Conservation (phyloP, 1,140 invertebrate species). For the Drosophila nebulosa region DNA sequence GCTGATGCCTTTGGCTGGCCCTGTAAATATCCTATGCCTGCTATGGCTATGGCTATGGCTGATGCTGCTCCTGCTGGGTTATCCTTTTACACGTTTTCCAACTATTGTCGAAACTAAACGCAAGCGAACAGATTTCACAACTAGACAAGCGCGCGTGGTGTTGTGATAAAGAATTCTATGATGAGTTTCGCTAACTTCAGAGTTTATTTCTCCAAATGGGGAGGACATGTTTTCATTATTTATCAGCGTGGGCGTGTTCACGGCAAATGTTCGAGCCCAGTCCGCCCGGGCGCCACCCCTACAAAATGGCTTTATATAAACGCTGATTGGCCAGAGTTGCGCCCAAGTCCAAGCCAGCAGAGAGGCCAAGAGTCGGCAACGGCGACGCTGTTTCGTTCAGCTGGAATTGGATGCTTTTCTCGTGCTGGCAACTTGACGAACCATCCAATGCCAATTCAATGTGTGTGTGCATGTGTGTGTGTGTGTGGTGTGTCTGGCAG, state of each 20-base stretch:
- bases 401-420: constrained; percentile 65
- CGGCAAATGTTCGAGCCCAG: neutral
- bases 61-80: neutral
- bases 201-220: constrained; percentile 79
- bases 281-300: constrained; percentile 26
- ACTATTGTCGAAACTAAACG: constrained; percentile 74
- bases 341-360: too few species aligned
- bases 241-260: constrained; percentile 69
- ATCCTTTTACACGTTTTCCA: constrained; percentile 46
- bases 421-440: constrained; percentile 67
- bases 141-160: constrained; percentile 79
- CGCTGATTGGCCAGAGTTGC: constrained; percentile 62
- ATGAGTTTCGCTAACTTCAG: constrained; percentile 81
- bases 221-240: constrained; percentile 81
- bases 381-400: constrained; percentile 63
- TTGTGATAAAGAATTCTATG: constrained; percentile 81
- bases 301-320: constrained; percentile 71
- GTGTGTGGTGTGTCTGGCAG: constrained; percentile 42
- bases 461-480: too few species aligned
- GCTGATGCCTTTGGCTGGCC: neutral
- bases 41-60: too few species aligned
- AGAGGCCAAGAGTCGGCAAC: constrained; percentile 32
- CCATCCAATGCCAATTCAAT: constrained; percentile 58
- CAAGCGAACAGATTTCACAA: constrained; percentile 80
- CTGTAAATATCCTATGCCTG: neutral